Percentiles rank a stretch among this genome's conserved stretches.
Conservation (phyloP, 2,113 vertebrate species). For the Callithrix jacchus region DNA sequence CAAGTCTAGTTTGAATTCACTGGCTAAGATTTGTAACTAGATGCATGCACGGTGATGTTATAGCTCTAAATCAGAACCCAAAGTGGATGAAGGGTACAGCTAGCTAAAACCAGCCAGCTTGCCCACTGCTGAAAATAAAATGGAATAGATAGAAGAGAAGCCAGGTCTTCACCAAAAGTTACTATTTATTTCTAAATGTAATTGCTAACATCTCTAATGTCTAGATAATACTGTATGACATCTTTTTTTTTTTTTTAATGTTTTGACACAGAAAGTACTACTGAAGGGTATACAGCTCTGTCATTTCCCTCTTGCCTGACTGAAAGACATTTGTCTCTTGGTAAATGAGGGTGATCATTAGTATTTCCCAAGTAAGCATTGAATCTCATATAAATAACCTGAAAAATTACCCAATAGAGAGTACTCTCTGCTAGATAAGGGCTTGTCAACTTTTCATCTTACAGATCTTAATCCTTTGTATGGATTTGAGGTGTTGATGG, state of each 20-base stretch:
- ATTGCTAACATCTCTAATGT: not conserved
- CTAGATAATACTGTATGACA: not conserved
- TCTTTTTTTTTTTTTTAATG: no score
- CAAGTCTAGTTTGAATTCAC: constrained; percentile 28
- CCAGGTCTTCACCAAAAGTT: not conserved
- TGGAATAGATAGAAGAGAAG: not conserved
- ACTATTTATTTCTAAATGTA: not conserved
- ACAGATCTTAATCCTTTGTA: not conserved
- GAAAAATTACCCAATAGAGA: not conserved
- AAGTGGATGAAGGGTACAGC: not conserved
- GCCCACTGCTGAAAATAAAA: not conserved
- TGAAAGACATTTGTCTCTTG: not conserved
- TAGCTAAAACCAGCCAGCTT: not conserved
- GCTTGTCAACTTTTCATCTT: not conserved
- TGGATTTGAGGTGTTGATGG: not conserved
- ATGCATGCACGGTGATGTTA: not conserved
- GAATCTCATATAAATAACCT: not conserved
- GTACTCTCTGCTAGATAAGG: not conserved
- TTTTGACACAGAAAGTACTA: not conserved
- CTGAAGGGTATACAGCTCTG: not conserved
- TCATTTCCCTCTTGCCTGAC: not conserved
- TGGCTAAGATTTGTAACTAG: constrained; percentile 6
- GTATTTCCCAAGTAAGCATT: not conserved
- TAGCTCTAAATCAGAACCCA: not conserved
- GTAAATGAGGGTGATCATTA: not conserved